phyloP scores from a whole-genome alignment of 2,888 invertebrate species.

The Mesochorus sp. region DNA sequence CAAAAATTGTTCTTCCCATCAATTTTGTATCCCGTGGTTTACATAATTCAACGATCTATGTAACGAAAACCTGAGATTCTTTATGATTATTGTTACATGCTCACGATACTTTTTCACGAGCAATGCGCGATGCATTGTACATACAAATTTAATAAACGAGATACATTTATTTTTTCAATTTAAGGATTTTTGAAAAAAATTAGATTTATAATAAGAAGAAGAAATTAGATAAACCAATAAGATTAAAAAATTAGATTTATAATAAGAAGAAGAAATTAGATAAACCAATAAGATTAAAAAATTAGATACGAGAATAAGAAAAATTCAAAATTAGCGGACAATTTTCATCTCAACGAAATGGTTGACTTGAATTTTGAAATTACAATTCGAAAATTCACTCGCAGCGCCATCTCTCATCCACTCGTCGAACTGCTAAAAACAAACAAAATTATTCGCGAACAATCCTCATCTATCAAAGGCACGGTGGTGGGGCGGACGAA shows the following conservation, averaged over 20 bases:
- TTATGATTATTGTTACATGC: too few relatives aligned
- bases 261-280: not conserved
- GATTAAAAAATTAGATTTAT: too few relatives aligned
- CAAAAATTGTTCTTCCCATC: too few relatives aligned
- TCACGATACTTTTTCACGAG: not conserved
- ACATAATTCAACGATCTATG: too few relatives aligned
- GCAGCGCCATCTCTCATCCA: slow-evolving; percentile 3
- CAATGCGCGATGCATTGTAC: not conserved
- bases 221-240: not conserved
- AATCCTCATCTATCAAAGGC: not conserved
- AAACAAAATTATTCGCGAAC: not conserved
- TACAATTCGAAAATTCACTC: not conserved
- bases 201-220: not conserved
- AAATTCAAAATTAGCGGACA: too few relatives aligned
- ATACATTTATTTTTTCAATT: slow-evolving; percentile 25
- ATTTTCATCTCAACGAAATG: too few relatives aligned
- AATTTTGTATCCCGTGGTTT: too few relatives aligned
- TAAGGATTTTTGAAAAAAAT: not conserved
- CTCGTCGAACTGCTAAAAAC: not conserved
- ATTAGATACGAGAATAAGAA: not conserved
- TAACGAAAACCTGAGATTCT: too few relatives aligned
- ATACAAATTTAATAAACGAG: slow-evolving; percentile 14
- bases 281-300: not conserved
- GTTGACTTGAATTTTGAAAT: not conserved
- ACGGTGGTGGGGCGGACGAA: not conserved